Base-by-base conservation (phyloP, 1,140 invertebrate species). In the Bombus fervidus region DNA sequence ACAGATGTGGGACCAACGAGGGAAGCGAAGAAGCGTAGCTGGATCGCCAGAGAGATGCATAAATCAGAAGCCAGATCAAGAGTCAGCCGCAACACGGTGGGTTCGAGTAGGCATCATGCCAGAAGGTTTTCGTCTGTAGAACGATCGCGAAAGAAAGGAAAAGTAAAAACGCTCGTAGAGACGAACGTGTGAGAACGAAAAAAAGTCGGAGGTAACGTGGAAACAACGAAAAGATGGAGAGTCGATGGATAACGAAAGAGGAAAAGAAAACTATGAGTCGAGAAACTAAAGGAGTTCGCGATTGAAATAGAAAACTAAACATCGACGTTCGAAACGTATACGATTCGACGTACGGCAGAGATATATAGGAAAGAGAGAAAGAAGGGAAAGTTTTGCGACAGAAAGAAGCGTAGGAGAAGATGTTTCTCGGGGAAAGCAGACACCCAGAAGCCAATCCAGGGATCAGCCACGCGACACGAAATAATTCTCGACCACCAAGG, bases 361-460 rank as follows among this genome's bases (percentile, higher is more conserved):
- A 28, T 31, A 76, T n/a, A 13, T 18, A 13, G 22, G 28, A 69
- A 53, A 22, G 31, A 28, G 12, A 66, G 39, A 43, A 12, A 37
- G 1, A 75, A 64, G n/a, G n/a, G 18, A 64, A 31, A 25, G 37
- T 53, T 8, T 53, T 53, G 47, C 47, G 47, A 53, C 18, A 25
- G 15, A 39, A 5, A 62, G 43, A 28, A 15, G 28, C 59, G 68
- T 13, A 37, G 18, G 22, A 62, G 59, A n/a, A 62, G 28, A 64
- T 66, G 74, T 80, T 74, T 83, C 34, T 80, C 64, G 68, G 80
- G 74, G 37, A 74, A 90, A 90, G 89, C 89, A 59, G 81, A 87
- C 86, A 90, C 79, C 80, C 79, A 90, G 62, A 90, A 90, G 86
- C 89, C 83, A 90, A 86, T 85, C 86, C 79, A 87, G 71, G 82